Evolutionary conservation across 92 coral and sea anemone genomes (phyloP).

Genomic region (Palythoa heliodiscus): DNA sequence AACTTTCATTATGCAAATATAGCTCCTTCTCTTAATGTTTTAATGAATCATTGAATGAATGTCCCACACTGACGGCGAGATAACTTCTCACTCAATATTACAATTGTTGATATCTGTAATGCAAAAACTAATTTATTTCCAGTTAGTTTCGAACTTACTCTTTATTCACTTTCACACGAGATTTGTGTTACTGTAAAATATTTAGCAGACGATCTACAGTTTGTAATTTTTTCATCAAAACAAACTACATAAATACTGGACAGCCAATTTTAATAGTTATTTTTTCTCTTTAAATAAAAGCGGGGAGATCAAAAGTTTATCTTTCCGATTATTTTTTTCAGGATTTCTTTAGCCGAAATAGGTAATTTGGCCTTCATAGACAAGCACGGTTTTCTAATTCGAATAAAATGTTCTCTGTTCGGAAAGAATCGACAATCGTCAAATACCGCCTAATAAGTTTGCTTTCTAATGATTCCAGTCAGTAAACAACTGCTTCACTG

Average conservation of each 20-base stretch:
- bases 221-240: conserved; percentile 15
- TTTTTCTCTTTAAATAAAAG: not conserved
- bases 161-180: not conserved
- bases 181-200: too few relatives aligned
- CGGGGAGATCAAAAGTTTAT: not conserved
- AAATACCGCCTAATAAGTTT: not conserved
- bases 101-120: not conserved
- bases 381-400: not conserved
- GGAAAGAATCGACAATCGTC: not conserved
- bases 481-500: not conserved
- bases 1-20: conserved; percentile 37
- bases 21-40: conserved; percentile 27
- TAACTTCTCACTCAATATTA: not conserved
- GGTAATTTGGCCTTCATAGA: not conserved
- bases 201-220: not conserved
- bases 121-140: not conserved
- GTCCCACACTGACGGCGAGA: not conserved
- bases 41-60: conserved; percentile 21
- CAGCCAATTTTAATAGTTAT: conserved; percentile 11
- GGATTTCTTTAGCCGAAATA: not conserved
- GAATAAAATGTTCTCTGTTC: not conserved
- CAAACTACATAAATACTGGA: not conserved
- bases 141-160: not conserved
- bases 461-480: not conserved
- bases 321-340: not conserved